Conservation (phyloP, 2,797 vertebrate genomes). For the Esox lucius region DNA sequence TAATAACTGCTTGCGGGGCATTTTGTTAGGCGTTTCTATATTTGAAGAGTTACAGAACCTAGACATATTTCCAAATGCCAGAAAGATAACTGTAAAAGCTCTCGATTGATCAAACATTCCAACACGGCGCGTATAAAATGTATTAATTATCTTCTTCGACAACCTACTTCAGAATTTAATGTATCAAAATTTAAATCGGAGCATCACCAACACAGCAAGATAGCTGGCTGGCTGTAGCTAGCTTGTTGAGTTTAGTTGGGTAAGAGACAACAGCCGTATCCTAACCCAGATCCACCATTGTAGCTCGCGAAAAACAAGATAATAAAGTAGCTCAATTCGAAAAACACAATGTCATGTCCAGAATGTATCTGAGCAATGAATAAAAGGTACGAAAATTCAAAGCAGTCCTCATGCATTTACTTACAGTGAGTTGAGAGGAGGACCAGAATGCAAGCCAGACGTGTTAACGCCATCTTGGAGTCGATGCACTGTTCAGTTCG, state of each 20-base stretch:
- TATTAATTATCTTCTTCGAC: conserved; percentile 11
- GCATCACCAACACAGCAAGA: background rate
- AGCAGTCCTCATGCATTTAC: conserved; percentile 46
- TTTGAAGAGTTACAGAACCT: background rate
- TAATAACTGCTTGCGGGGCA: background rate
- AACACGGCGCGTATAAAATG: background rate
- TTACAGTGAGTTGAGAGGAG: conserved; percentile 80
- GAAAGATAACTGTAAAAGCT: background rate
- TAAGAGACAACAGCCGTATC: conserved; percentile 16
- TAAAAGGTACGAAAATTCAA: background rate
- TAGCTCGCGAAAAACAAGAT: background rate
- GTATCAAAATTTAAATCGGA: background rate
- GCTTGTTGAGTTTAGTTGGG: conserved; percentile 35
- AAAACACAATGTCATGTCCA: background rate
- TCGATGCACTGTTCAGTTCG: conserved; percentile 70
- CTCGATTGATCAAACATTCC: conserved; percentile 21
- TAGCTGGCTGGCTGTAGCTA: conserved; percentile 22
- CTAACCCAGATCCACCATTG: conserved; percentile 31
- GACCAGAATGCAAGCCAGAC: conserved; percentile 73
- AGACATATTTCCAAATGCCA: background rate
- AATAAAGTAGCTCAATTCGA: conserved; percentile 6
- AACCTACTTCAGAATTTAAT: background rate
- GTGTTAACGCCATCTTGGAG: conserved; percentile 84
- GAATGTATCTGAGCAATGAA: background rate
- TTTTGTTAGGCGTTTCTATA: background rate